Conservation (phyloP, 2,888 invertebrate genomes). For the Dryadula phaetusa region DNA sequence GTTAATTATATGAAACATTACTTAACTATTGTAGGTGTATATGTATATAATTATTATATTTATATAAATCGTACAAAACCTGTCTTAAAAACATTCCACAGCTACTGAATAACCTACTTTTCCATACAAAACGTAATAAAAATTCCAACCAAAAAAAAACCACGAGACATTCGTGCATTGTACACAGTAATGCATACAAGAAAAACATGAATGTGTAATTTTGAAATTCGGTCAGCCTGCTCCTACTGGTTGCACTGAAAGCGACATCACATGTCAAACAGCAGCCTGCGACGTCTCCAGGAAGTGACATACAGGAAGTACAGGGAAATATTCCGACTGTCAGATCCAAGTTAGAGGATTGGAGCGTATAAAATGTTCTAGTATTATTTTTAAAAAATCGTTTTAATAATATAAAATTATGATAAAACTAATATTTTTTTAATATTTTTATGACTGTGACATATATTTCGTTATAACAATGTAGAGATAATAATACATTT, state of each 20-base stretch:
- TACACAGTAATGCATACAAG: slow-evolving; percentile 24
- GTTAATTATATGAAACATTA: no score
- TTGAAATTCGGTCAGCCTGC: slow-evolving; percentile 36
- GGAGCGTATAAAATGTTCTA: slow-evolving; percentile 45
- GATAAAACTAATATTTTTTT: no score
- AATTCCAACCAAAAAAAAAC: background rate
- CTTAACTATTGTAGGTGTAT: no score
- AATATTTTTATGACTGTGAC: no score
- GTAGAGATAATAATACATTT: no score
- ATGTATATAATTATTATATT: no score
- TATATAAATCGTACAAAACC: no score
- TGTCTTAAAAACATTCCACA: background rate
- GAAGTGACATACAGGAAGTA: slow-evolving; percentile 75
- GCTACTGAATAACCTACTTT: background rate
- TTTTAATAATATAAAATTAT: no score
- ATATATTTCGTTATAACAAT: no score
- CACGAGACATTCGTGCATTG: slow-evolving; percentile 20
- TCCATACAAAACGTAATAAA: background rate
- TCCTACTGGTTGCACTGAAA: slow-evolving; percentile 47
- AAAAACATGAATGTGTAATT: slow-evolving; percentile 34
- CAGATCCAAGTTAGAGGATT: slow-evolving; percentile 49
- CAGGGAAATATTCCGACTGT: slow-evolving; percentile 63
- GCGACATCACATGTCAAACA: slow-evolving; percentile 63
- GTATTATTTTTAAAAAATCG: no score
- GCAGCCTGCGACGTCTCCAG: slow-evolving; percentile 72